A percentile compares a stretch with the other conserved stretches of the same genome.
These are phyloP conservation scores for Ctenosaura bakeri DNA, from an alignment of 2,797 vertebrate genomes.

Conservation along the genomic window DNA sequence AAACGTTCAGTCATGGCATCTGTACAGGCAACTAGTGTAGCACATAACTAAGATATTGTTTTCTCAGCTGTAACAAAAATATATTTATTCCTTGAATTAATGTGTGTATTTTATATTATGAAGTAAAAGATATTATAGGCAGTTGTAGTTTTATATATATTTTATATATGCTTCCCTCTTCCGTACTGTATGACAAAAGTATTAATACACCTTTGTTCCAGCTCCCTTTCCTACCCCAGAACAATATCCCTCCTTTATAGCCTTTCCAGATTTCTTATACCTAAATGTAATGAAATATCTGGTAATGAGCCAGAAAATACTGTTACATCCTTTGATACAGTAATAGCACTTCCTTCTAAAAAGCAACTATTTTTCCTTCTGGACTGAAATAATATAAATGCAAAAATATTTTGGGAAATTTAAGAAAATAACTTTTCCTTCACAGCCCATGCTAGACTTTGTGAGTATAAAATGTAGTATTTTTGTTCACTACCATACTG, in stretches of 20 bases:
- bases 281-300: slow-evolving; percentile 24
- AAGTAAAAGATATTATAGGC: slow-evolving; percentile 1
- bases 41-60: neutral
- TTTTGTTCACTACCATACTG: neutral
- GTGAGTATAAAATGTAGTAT: neutral
- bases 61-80: neutral
- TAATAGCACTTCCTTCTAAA: slow-evolving; percentile 11
- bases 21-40: accelerated
- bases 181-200: neutral
- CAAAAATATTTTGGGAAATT: slow-evolving; percentile 24
- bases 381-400: slow-evolving; percentile 38
- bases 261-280: slow-evolving; percentile 3
- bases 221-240: slow-evolving; percentile 18
- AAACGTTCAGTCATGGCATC: slow-evolving; percentile 16
- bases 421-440: slow-evolving; percentile 10
- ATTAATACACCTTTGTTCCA: neutral
- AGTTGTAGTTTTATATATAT: neutral
- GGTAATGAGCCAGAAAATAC: slow-evolving; percentile 32
- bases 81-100: neutral
- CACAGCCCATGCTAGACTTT: neutral
- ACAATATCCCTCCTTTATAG: slow-evolving; percentile 54
- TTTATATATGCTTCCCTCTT: neutral
- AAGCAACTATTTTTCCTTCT: slow-evolving; percentile 36
- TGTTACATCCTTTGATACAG: slow-evolving; percentile 30
- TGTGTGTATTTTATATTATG: neutral